Evolutionary conservation across 1,140 invertebrate species (phyloP).

Genomic region (Drosophila equinoxialis): DNA sequence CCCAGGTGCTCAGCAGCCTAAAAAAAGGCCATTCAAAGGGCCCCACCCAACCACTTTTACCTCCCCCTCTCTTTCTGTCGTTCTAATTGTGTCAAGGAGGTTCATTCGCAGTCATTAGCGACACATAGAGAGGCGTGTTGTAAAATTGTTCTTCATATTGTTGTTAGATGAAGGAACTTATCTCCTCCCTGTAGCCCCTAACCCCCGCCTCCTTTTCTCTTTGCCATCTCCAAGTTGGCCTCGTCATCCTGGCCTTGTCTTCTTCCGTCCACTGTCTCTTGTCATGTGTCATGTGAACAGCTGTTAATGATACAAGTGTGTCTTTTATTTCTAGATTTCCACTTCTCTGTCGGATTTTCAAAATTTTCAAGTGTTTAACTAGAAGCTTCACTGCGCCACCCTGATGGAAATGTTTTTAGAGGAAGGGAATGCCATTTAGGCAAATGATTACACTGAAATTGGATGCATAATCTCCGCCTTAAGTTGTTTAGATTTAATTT

Average conservation of each 20-base stretch:
- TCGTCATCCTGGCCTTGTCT: conserved; percentile 33
- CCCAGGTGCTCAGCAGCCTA: not conserved
- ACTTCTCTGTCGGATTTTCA: conserved; percentile 28
- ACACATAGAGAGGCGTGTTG: conserved; percentile 43
- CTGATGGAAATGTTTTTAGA: not conserved
- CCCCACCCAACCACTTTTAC: conserved; percentile 6
- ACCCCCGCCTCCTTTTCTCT: conserved; percentile 19
- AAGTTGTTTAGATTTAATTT: conserved; percentile 26
- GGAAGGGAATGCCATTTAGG: conserved; percentile 15
- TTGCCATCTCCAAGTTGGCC: conserved; percentile 19
- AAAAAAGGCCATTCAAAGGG: conserved; percentile 23
- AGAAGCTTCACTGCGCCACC: not conserved
- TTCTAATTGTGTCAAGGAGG: conserved; percentile 77
- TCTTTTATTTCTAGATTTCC: conserved; percentile 53
- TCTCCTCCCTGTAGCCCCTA: not conserved
- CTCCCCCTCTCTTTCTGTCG: not conserved
- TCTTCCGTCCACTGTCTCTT: conserved; percentile 22
- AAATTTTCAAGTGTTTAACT: conserved; percentile 7
- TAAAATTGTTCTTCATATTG: conserved; percentile 39
- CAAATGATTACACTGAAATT: conserved; percentile 12
- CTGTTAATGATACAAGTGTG: conserved; percentile 71
- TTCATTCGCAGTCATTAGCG: conserved; percentile 77
- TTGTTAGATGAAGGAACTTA: conserved; percentile 7
- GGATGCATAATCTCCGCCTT: conserved; percentile 15
- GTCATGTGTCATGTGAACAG: conserved; percentile 69